Conservation (phyloP, 2,113 vertebrate species). For the Sprattus sprattus region DNA sequence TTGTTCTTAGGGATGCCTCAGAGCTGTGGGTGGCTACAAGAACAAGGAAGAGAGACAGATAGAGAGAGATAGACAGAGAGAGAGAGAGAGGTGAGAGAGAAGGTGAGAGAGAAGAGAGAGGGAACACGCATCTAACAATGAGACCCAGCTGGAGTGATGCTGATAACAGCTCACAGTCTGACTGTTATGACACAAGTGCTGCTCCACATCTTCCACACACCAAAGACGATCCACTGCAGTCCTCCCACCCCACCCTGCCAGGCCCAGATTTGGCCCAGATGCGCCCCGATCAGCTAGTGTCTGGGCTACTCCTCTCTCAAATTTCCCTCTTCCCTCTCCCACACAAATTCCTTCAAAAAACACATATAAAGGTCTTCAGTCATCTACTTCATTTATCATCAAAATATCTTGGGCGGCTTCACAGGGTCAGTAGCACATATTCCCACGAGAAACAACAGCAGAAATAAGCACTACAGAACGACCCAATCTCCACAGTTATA, state of each 20-base stretch:
- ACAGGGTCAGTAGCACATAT: background rate
- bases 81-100: background rate
- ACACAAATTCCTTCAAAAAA: background rate
- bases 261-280: background rate
- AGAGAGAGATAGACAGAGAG: background rate
- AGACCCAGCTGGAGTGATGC: constrained; percentile 1
- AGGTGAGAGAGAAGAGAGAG: background rate
- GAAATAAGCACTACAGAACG: background rate
- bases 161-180: constrained; percentile 33
- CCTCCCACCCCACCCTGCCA: background rate
- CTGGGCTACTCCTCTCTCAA: background rate
- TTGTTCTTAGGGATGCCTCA: background rate
- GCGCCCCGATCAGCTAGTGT: background rate
- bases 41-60: background rate
- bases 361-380: background rate
- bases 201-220: constrained; percentile 40
- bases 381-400: background rate
- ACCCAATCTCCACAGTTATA: background rate
- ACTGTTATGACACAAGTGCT: constrained; percentile 45
- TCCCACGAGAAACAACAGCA: constrained; percentile 14
- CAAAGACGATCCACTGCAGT: constrained; percentile 22
- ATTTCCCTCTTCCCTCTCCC: too few species aligned
- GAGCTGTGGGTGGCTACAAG: background rate
- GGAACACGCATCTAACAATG: background rate
- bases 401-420: background rate